phyloP scores from a whole-genome alignment of 2,113 vertebrate genomes.

The Thunnus thynnus region DNA sequence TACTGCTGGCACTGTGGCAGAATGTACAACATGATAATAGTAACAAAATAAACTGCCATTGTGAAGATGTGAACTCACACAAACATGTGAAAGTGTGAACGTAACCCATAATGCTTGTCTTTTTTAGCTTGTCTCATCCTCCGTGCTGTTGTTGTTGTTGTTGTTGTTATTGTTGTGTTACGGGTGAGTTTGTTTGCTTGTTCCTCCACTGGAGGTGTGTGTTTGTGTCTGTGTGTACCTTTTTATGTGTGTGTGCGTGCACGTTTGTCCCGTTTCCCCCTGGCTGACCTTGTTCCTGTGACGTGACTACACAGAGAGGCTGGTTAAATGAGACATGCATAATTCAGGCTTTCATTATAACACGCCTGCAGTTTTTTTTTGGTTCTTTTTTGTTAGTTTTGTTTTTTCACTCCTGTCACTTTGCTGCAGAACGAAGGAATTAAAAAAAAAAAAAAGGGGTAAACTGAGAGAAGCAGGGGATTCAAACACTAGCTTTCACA shows the following conservation, averaged over 20 bases:
- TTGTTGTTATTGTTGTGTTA: background rate
- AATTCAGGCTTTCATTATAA: constrained; percentile 55
- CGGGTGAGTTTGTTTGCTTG: background rate
- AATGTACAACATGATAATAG: background rate
- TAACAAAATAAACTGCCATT: constrained; percentile 16
- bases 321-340: constrained; percentile 62
- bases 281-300: constrained; percentile 53
- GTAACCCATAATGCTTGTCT: background rate
- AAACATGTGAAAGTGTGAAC: background rate
- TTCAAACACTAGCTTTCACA: constrained; percentile 39
- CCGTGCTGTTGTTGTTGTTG: background rate
- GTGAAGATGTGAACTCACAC: background rate
- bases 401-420: constrained; percentile 33
- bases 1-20: background rate
- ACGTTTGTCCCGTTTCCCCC: constrained; percentile 47
- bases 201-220: background rate
- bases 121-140: background rate
- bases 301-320: constrained; percentile 37
- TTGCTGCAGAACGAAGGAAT: constrained; percentile 19
- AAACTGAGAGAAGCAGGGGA: constrained; percentile 36
- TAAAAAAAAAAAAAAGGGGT: background rate
- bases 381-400: background rate
- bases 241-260: constrained; percentile 6
- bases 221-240: background rate
- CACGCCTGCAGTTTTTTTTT: background rate